Percentiles rank a stretch among this genome's conserved stretches.
phyloP scores from a whole-genome alignment of 1,140 invertebrate genomes.

The Neodiprion virginianus region DNA sequence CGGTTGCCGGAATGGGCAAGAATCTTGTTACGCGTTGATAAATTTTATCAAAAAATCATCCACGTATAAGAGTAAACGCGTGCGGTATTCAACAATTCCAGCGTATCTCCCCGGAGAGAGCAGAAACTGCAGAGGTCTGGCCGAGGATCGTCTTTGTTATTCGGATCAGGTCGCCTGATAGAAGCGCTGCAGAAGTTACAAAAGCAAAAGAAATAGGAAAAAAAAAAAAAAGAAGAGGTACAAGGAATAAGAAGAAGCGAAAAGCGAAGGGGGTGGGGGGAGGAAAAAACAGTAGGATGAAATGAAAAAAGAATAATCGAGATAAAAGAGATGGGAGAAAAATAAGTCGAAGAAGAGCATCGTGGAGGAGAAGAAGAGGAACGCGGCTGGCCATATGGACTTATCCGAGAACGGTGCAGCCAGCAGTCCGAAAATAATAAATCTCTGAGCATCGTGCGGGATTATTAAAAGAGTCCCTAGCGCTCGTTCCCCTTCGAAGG shows the following conservation, averaged over 20 bases:
- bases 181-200: conserved; percentile 18
- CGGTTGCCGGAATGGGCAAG: too few relatives aligned
- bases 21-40: too few relatives aligned
- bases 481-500: conserved; percentile 9
- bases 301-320: conserved; percentile 7
- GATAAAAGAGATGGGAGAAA: conserved; percentile 17
- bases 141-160: conserved; percentile 4
- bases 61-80: too few relatives aligned
- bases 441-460: conserved; percentile 54
- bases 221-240: conserved; percentile 15
- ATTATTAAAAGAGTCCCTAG: conserved; percentile 58
- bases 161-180: conserved; percentile 12
- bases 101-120: neutral
- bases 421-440: conserved; percentile 61
- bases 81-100: too few relatives aligned
- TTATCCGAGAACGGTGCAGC: conserved; percentile 44
- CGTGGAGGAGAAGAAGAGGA: conserved; percentile 27
- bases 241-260: conserved; percentile 13
- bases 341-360: conserved; percentile 13
- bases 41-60: too few relatives aligned
- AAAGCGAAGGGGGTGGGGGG: conserved; percentile 11
- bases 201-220: conserved; percentile 14
- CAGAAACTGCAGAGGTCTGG: neutral
- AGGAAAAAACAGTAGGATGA: conserved; percentile 16
- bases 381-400: conserved; percentile 44